Evolutionary conservation across 2,888 invertebrate genomes (phyloP).

Genomic region (Sarcophaga rosellei): DNA sequence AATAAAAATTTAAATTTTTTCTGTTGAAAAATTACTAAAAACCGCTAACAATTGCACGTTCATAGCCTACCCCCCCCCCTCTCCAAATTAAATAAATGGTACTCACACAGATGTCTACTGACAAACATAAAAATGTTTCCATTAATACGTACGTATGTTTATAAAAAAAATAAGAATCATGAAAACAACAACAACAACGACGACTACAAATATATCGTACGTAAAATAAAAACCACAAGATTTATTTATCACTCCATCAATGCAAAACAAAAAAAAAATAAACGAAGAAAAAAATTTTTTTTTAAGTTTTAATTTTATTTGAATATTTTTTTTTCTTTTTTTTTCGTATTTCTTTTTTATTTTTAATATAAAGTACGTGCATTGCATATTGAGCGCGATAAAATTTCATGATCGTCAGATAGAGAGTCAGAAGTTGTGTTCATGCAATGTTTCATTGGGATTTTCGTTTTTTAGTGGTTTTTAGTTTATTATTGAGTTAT

Average conservation of each 20-base stretch:
- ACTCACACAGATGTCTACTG: not conserved
- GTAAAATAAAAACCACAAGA: conserved; percentile 59
- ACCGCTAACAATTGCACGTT: conserved; percentile 58
- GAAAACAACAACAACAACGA: conserved; percentile 14
- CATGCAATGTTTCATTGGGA: not conserved
- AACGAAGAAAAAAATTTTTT: conserved; percentile 5
- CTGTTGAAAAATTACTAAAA: conserved; percentile 52
- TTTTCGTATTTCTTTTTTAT: not conserved
- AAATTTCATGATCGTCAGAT: conserved; percentile 11
- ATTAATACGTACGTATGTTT: not conserved
- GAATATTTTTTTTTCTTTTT: conserved; percentile 5
- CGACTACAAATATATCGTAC: conserved; percentile 10
- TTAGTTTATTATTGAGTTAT: not conserved
- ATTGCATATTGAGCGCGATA: conserved; percentile 50
- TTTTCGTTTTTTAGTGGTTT: not conserved
- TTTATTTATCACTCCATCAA: conserved; percentile 60
- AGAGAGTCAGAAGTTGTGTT: not conserved
- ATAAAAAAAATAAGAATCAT: not conserved
- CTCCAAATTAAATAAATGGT: not conserved
- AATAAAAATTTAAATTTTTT: conserved; percentile 13
- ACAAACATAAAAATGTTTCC: conserved; percentile 29
- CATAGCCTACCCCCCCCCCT: not conserved
- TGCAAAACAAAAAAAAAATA: too few relatives aligned
- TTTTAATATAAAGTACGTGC: conserved; percentile 65
- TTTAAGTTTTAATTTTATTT: conserved; percentile 20